A percentile compares a stretch with the other conserved stretches of the same genome.
These are phyloP conservation scores for Cheirogaleus medius DNA, from an alignment of 2,113 vertebrate genomes.

Conservation along the genomic window DNA sequence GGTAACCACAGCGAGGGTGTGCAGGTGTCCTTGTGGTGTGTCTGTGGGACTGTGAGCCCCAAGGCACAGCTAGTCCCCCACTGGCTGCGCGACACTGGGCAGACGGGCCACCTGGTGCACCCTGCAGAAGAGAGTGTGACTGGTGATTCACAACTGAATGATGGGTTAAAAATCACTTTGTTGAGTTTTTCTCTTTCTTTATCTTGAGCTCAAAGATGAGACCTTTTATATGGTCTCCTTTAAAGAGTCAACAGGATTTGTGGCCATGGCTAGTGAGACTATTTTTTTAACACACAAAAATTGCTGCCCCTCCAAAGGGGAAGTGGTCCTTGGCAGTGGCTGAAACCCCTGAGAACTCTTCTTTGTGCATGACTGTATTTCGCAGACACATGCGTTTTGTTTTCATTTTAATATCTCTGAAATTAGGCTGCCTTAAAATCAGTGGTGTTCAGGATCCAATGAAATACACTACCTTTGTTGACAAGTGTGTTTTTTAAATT, in stretches of 20 bases:
- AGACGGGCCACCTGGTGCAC: not conserved
- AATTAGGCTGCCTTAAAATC: not conserved
- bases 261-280: not conserved
- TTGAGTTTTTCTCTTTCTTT: not conserved
- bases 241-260: not conserved
- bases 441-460: not conserved
- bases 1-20: fast-evolving
- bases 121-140: not conserved
- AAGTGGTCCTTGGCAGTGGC: not conserved
- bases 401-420: not conserved
- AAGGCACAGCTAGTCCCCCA: too few relatives aligned
- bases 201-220: not conserved
- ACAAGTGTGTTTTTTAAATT: not conserved
- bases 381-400: not conserved
- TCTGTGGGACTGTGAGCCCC: not conserved
- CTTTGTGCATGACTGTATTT: not conserved
- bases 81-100: not conserved
- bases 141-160: not conserved
- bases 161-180: not conserved
- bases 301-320: not conserved
- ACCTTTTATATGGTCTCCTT: not conserved
- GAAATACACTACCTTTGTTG: not conserved
- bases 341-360: not conserved
- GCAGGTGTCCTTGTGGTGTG: too few relatives aligned
- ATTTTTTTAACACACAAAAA: not conserved